These are phyloP conservation scores for Eilema griseolum DNA, from an alignment of 2,888 invertebrate genomes.

Conservation along the genomic window DNA sequence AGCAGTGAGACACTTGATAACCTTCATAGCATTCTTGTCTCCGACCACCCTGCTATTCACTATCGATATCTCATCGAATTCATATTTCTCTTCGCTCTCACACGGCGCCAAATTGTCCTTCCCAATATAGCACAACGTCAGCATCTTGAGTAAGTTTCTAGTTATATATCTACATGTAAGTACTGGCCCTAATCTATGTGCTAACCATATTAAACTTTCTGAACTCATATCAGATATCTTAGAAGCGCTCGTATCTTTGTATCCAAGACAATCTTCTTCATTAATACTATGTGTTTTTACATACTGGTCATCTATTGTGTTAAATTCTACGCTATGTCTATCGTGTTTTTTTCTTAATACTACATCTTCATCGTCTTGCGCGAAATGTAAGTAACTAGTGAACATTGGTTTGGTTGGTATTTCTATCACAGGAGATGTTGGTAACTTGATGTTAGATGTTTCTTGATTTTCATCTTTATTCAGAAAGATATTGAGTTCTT, in stretches of 20 bases:
- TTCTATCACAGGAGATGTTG: slow-evolving; percentile 90
- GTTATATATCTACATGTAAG: slow-evolving; percentile 96
- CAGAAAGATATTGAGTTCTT: slow-evolving; percentile 57
- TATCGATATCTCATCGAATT: slow-evolving; percentile 88
- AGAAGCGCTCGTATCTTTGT: slow-evolving; percentile 63
- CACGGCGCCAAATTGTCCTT: slow-evolving; percentile 90
- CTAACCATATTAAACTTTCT: slow-evolving; percentile 96
- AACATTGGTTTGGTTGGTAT: slow-evolving; percentile 87
- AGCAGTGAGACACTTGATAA: slow-evolving; percentile 96
- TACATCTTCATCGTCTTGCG: slow-evolving; percentile 66
- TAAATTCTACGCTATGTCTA: slow-evolving; percentile 5
- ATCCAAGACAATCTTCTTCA: slow-evolving; percentile 58
- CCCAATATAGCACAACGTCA: slow-evolving; percentile 97
- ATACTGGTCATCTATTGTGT: slow-evolving; percentile 9
- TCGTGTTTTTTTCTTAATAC: slow-evolving; percentile 56
- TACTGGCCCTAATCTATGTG: slow-evolving; percentile 97
- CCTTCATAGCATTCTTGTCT: slow-evolving; percentile 93
- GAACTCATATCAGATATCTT: slow-evolving; percentile 95
- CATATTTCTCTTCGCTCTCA: slow-evolving; percentile 76
- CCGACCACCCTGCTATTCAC: slow-evolving; percentile 90
- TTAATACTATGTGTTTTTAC: slow-evolving; percentile 52
- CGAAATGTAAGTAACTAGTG: slow-evolving; percentile 82
- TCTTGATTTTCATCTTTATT: slow-evolving; percentile 60
- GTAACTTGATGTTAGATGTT: slow-evolving; percentile 53
- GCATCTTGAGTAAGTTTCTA: slow-evolving; percentile 96